A percentile compares a stretch with the other conserved stretches of the same genome.
phyloP scores from a whole-genome alignment of 2,797 vertebrate species.

The Clamator glandarius region DNA sequence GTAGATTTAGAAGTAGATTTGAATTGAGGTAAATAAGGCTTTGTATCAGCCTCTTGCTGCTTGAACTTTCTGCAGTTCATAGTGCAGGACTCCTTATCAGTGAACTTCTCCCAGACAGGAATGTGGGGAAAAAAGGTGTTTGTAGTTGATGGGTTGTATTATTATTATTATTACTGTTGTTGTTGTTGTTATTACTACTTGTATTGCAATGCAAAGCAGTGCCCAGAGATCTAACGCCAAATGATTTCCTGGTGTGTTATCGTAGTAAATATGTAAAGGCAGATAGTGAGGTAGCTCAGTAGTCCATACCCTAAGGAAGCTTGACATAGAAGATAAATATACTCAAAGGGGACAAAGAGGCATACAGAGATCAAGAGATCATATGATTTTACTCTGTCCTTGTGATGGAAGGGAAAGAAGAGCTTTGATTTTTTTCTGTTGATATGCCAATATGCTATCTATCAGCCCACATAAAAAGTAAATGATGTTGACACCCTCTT shows the following conservation, averaged over 20 bases:
- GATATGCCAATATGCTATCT: background rate
- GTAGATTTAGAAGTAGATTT: conserved; percentile 48
- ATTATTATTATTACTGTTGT: too few relatives aligned
- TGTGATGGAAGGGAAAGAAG: background rate
- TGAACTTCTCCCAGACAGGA: background rate
- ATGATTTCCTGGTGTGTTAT: background rate
- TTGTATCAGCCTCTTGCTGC: conserved; percentile 10
- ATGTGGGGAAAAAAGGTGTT: background rate
- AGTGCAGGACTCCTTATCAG: background rate
- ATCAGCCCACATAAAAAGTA: background rate
- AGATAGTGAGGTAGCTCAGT: background rate
- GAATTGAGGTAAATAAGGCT: conserved; percentile 6
- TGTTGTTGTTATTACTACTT: too few relatives aligned
- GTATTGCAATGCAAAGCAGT: background rate
- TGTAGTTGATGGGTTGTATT: background rate
- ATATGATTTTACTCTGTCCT: background rate
- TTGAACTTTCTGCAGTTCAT: conserved; percentile 2
- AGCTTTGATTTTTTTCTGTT: background rate
- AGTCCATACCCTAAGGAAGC: background rate
- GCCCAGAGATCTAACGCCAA: background rate
- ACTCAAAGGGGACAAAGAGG: background rate
- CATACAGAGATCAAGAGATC: background rate
- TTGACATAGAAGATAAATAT: background rate
- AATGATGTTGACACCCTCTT: background rate
- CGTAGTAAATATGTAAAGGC: background rate